Evolutionary conservation across 1,140 invertebrate genomes (phyloP).

Genomic region (Aphidius gifuensis): DNA sequence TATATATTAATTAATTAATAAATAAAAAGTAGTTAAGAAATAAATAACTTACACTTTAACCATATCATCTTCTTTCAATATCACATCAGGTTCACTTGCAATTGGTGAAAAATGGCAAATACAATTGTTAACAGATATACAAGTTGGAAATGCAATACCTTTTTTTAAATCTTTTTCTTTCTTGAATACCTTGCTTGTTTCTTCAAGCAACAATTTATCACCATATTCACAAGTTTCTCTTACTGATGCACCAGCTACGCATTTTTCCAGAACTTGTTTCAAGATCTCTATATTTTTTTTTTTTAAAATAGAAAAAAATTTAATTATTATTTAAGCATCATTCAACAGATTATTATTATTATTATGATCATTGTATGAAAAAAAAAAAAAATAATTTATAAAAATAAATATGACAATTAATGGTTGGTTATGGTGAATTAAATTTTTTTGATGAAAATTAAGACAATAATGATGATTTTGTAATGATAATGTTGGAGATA

Average conservation of each 20-base stretch:
- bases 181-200: constrained; percentile 95
- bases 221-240: constrained; percentile 90
- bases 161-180: constrained; percentile 98
- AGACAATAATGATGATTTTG: too few species aligned
- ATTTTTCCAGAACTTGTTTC: constrained; percentile 85
- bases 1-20: constrained; percentile 14
- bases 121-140: constrained; percentile 97
- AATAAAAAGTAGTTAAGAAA: constrained; percentile 8
- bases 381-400: not conserved
- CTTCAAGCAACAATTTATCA: constrained; percentile 83
- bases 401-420: not conserved
- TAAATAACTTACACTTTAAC: constrained; percentile 89
- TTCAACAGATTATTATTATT: too few species aligned
- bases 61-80: constrained; percentile 89
- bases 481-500: not conserved
- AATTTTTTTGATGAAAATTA: too few species aligned
- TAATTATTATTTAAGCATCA: not conserved
- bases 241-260: constrained; percentile 82
- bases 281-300: constrained; percentile 69
- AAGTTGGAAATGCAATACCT: constrained; percentile 98
- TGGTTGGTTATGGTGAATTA: not conserved
- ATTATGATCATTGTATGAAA: too few species aligned
- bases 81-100: constrained; percentile 84
- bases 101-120: constrained; percentile 98
- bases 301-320: constrained; percentile 30